Conservation (phyloP, 1,140 invertebrate genomes). For the Elysia chlorotica region DNA sequence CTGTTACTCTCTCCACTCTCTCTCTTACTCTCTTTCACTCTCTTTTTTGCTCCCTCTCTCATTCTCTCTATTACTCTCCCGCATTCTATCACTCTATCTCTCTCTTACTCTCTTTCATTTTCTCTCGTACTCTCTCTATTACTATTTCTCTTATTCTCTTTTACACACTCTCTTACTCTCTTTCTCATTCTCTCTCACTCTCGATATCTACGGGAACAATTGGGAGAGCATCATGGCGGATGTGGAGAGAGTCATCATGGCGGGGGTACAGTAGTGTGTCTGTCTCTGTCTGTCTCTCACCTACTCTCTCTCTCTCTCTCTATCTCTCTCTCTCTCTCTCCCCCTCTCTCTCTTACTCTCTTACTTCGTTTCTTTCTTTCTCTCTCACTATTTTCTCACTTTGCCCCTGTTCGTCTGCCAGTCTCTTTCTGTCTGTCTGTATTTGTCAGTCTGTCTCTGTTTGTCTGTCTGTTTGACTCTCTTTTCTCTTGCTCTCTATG, state of each 20-base stretch:
- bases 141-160: too few species aligned
- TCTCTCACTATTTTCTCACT: too few species aligned
- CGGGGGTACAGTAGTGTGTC: slow-evolving; percentile 69
- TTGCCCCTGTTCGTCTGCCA: neutral
- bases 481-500: too few species aligned
- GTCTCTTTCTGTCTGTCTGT: neutral
- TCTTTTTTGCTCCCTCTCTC: neutral
- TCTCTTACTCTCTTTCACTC: neutral
- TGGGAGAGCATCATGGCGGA: slow-evolving; percentile 89
- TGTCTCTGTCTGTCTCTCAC: neutral
- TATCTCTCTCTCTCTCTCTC: neutral
- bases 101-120: neutral
- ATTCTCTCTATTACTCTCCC: neutral
- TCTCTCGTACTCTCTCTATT: too few species aligned
- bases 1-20: neutral
- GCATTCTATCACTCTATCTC: neutral
- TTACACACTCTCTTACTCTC: neutral
- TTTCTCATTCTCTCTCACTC: neutral
- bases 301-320: neutral
- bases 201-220: slow-evolving; percentile 65
- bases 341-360: neutral
- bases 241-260: slow-evolving; percentile 91
- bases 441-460: neutral
- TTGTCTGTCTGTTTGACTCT: too few species aligned
- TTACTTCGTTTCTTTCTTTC: neutral